Evolutionary conservation across 2,888 invertebrate genomes (phyloP).

Genomic region (Cheilosia variabilis): DNA sequence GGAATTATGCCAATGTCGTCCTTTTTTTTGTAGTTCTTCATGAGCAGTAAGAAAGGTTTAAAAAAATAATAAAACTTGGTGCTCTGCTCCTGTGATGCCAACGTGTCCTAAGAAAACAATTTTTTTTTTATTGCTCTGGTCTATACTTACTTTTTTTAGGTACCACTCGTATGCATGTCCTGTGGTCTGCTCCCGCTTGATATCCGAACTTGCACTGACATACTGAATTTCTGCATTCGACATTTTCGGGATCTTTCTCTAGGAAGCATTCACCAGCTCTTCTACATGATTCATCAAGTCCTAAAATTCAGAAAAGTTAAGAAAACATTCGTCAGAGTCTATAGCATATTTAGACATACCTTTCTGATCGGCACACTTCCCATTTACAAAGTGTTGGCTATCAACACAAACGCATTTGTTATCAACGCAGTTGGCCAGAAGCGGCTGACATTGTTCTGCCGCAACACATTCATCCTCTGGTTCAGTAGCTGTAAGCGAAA

Average conservation of each 20-base stretch:
- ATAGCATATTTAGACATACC: constrained; percentile 74
- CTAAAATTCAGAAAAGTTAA: constrained; percentile 71
- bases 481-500: constrained; percentile 77
- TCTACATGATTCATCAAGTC: constrained; percentile 79
- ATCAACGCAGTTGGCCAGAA: constrained; percentile 81
- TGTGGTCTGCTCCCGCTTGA: constrained; percentile 78
- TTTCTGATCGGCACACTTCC: constrained; percentile 80
- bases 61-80: no score
- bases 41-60: no score
- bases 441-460: constrained; percentile 82
- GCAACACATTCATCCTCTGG: constrained; percentile 81
- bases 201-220: constrained; percentile 82
- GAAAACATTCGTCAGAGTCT: no score
- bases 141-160: constrained; percentile 80
- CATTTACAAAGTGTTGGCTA: constrained; percentile 80
- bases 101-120: no score
- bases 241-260: constrained; percentile 80
- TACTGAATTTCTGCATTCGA: constrained; percentile 82
- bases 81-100: no score
- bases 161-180: constrained; percentile 80
- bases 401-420: constrained; percentile 81
- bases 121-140: no score
- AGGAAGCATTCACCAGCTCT: constrained; percentile 81
- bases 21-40: no score
- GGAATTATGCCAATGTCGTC: no score